phyloP scores from a whole-genome alignment of 2,113 vertebrate genomes.

The Dasyornis broadbenti region DNA sequence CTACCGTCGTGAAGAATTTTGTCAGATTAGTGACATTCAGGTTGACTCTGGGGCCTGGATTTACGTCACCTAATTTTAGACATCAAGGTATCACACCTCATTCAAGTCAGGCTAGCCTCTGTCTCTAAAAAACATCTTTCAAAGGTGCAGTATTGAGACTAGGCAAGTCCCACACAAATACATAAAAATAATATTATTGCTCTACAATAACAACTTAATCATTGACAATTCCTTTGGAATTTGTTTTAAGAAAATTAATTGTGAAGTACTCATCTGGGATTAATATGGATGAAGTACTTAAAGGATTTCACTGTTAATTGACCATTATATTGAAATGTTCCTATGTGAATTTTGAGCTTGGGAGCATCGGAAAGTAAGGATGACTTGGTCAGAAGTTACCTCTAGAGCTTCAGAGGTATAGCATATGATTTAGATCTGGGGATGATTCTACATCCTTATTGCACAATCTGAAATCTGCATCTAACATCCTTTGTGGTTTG shows the following conservation, averaged over 20 bases:
- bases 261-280: not conserved
- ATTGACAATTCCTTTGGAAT: not conserved
- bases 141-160: not conserved
- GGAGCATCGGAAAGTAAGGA: not conserved
- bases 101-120: not conserved
- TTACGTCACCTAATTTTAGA: not conserved
- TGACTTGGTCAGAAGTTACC: not conserved
- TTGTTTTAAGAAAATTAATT: not conserved
- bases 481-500: not conserved
- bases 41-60: not conserved
- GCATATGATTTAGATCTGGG: not conserved
- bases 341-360: not conserved
- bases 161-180: not conserved
- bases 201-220: not conserved
- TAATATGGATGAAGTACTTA: not conserved
- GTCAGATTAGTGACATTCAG: not conserved
- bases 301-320: not conserved
- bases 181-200: not conserved
- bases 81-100: not conserved
- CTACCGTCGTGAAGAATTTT: not conserved
- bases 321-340: not conserved
- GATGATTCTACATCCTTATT: not conserved
- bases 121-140: not conserved
- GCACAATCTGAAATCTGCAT: not conserved
- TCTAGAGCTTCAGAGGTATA: not conserved